Conservation (phyloP, 37 sponge, comb jelly and placozoan genomes). For the Halichondria panicea region DNA sequence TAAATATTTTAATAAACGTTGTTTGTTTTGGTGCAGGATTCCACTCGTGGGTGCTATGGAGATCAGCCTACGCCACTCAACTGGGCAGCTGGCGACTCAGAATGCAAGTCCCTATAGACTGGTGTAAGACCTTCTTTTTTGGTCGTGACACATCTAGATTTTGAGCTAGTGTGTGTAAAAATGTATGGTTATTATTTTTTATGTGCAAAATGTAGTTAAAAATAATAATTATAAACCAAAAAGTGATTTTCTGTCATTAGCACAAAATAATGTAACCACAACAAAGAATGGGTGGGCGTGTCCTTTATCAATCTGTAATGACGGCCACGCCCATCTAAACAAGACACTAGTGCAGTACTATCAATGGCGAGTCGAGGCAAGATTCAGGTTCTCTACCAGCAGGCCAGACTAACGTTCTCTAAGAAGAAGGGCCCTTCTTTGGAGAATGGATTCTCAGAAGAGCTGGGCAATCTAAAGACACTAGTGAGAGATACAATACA, state of each 20-base stretch:
- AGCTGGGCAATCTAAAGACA: conserved; percentile 32
- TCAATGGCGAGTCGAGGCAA: neutral
- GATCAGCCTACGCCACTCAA: conserved; percentile 81
- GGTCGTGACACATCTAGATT: conserved; percentile 91
- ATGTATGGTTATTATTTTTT: no score
- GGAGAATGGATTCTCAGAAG: conserved; percentile 26
- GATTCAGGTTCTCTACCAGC: conserved; percentile 24
- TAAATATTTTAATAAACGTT: neutral
- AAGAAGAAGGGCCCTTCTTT: neutral
- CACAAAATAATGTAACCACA: no score
- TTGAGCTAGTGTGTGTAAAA: conserved; percentile 10
- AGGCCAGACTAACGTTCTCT: conserved; percentile 40
- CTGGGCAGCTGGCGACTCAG: conserved; percentile 92
- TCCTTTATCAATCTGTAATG: no score
- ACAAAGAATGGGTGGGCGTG: no score
- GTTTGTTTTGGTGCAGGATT: conserved; percentile 60
- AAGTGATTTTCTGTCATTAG: no score
- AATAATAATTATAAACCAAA: no score
- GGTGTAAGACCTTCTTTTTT: conserved; percentile 86
- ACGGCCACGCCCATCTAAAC: no score
- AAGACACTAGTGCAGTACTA: no score
- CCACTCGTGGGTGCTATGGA: conserved; percentile 86
- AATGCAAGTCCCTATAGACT: conserved; percentile 92
- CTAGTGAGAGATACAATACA: conserved; percentile 12
- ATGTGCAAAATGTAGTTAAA: no score